These are phyloP conservation scores for Terrapene triunguis DNA, from an alignment of 2,113 vertebrate species.

Conservation along the genomic window DNA sequence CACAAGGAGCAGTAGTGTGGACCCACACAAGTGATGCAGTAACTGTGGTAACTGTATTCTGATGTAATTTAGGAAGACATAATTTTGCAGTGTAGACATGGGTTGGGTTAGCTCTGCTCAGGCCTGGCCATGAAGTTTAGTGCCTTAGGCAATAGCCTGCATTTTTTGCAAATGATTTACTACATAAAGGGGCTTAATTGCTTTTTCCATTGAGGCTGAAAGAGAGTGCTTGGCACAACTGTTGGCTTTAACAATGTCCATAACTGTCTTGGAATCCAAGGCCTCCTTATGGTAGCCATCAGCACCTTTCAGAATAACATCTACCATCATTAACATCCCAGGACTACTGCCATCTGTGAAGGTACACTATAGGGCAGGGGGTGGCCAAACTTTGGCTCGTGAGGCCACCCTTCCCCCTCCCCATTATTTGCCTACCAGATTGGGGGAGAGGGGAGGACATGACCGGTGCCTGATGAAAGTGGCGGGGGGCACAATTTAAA, in stretches of 20 bases:
- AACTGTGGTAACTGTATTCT: background rate
- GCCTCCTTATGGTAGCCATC: background rate
- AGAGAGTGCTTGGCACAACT: background rate
- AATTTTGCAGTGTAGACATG: background rate
- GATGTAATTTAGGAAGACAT: background rate
- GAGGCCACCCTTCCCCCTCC: too few species aligned
- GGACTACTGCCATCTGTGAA: background rate
- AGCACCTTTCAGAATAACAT: background rate
- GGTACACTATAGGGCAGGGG: background rate
- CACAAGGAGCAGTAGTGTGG: too few species aligned
- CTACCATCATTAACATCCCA: background rate
- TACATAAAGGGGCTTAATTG: background rate
- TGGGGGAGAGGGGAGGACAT: too few species aligned
- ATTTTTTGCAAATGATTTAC: background rate
- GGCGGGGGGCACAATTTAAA: too few species aligned
- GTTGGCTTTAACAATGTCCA: background rate
- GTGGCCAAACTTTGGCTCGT: too few species aligned
- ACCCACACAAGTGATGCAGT: too few species aligned
- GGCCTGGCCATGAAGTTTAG: background rate
- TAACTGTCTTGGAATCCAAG: background rate
- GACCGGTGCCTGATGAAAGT: too few species aligned
- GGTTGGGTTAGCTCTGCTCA: rapidly evolving
- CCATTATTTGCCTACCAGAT: too few species aligned
- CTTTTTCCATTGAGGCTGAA: background rate
- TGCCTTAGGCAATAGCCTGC: background rate